Percentiles rank a stretch among this genome's conserved stretches.
These are phyloP conservation scores for Macroramphosus scolopax DNA, from an alignment of 2,797 vertebrate species.

Conservation along the genomic window DNA sequence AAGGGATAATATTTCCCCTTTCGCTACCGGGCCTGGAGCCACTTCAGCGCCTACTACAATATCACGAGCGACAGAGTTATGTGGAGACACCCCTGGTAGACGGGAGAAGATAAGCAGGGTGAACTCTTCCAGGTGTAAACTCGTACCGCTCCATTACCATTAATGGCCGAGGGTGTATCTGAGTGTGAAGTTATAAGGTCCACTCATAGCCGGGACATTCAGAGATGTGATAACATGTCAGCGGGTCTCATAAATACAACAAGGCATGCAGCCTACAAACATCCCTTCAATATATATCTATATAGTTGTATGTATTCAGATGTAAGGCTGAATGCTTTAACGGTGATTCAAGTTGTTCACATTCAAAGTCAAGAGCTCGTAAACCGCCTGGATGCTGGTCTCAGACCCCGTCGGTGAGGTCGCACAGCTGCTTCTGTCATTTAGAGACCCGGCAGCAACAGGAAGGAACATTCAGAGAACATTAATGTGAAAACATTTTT, in stretches of 20 bases:
- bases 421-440: constrained; percentile 1
- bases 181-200: constrained; percentile 6
- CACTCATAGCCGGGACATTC: no score
- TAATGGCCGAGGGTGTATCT: constrained; percentile 23
- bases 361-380: constrained; percentile 10
- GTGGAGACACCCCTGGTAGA: constrained; percentile 23
- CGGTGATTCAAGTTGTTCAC: constrained; percentile 1
- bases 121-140: constrained; percentile 24
- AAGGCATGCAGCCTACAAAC: neutral
- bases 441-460: constrained; percentile 11
- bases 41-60: constrained; percentile 7
- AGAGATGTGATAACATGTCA: constrained; percentile 20
- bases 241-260: no score
- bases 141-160: constrained; percentile 29
- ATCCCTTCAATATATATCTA: neutral
- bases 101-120: constrained; percentile 7
- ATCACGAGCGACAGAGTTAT: constrained; percentile 35
- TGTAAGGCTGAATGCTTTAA: neutral
- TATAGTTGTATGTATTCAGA: neutral
- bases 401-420: constrained; percentile 11
- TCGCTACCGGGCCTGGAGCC: constrained; percentile 20
- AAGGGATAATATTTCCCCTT: constrained; percentile 48
- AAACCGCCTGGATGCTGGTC: constrained; percentile 8
- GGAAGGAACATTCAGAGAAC: neutral
- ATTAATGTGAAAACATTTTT: constrained; percentile 22